Conservation (phyloP, 2,888 invertebrate species). For the Eilema sororculum region DNA sequence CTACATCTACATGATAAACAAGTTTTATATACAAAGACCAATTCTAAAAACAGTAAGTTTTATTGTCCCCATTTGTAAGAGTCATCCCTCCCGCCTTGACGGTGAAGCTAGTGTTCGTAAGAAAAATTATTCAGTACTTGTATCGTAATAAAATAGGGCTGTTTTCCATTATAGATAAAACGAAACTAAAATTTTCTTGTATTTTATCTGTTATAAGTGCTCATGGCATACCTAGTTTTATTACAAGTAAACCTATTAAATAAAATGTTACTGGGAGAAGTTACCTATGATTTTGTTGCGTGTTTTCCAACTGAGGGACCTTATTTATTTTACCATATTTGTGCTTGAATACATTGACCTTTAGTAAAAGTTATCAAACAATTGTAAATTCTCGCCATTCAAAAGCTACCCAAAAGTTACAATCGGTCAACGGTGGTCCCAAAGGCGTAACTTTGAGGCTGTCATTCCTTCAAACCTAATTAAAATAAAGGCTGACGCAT, state of each 20-base stretch:
- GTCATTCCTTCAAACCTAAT: too few relatives aligned
- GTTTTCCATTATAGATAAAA: neutral
- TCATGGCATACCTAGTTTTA: neutral
- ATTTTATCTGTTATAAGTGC: neutral
- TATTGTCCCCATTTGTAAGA: neutral
- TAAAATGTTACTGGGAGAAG: neutral
- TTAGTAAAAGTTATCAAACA: too few relatives aligned
- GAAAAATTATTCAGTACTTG: neutral
- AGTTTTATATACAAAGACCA: neutral
- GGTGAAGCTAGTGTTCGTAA: neutral
- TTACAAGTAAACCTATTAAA: neutral
- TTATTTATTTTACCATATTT: too few relatives aligned
- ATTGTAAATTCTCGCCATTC: too few relatives aligned
- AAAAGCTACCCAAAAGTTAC: too few relatives aligned
- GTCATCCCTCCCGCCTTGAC: neutral
- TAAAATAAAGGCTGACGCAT: too few relatives aligned
- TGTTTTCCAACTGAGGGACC: too few relatives aligned
- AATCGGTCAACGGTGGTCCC: too few relatives aligned
- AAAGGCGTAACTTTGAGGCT: too few relatives aligned
- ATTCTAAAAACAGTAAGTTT: slow-evolving; percentile 4
- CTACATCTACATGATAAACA: neutral
- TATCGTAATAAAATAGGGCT: neutral
- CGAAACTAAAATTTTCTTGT: neutral
- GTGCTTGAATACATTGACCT: too few relatives aligned
- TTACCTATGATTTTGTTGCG: neutral